phyloP scores from a whole-genome alignment of 1,140 invertebrate species.

The Eriocheir sinensis region DNA sequence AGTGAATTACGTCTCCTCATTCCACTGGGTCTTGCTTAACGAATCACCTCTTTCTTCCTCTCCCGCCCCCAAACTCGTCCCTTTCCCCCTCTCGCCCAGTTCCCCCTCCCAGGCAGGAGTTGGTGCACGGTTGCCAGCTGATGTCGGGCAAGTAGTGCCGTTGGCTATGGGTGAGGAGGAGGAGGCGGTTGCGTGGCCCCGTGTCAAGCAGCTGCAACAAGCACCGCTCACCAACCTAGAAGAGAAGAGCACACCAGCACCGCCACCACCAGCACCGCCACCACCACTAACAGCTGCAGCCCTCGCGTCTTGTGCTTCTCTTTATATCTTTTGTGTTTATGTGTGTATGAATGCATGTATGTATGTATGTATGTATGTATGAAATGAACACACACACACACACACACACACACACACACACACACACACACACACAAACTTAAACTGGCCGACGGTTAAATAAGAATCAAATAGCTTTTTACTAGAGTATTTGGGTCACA shows the following conservation, averaged over 20 bases:
- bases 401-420: no score
- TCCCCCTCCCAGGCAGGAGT: neutral
- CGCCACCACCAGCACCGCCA: no score
- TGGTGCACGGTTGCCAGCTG: slow-evolving; percentile 54
- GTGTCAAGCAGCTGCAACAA: slow-evolving; percentile 58
- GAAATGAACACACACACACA: no score
- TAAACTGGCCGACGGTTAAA: no score
- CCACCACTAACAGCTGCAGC: neutral
- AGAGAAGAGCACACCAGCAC: no score
- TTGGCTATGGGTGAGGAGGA: slow-evolving; percentile 53
- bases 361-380: no score
- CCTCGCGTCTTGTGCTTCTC: neutral
- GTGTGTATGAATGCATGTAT: no score
- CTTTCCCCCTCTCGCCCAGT: neutral
- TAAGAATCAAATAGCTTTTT: no score
- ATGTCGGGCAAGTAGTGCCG: slow-evolving; percentile 52
- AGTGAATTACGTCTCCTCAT: neutral
- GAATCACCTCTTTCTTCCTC: slow-evolving; percentile 41
- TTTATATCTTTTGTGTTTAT: no score
- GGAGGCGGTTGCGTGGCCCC: slow-evolving; percentile 25
- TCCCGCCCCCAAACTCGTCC: neutral
- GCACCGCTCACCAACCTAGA: slow-evolving; percentile 32
- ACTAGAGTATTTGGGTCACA: no score
- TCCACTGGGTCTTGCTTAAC: neutral
- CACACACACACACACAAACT: no score